These are phyloP conservation scores for Ceriagrion tenellum DNA, from an alignment of 2,888 invertebrate genomes.

Conservation along the genomic window DNA sequence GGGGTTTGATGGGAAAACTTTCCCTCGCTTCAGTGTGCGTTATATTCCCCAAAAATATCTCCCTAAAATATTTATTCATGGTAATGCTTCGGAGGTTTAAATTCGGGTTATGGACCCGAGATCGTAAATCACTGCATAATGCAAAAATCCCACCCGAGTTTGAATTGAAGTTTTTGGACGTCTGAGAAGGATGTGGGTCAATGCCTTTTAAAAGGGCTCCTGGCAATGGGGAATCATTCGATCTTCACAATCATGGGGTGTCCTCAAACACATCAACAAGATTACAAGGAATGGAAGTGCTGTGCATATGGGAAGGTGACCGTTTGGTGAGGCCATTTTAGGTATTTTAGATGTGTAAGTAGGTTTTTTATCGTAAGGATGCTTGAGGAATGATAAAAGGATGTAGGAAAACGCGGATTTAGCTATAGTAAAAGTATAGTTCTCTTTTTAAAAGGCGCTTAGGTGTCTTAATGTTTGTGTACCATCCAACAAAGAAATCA, in stretches of 20 bases:
- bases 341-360: too few relatives aligned
- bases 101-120: conserved; percentile 2
- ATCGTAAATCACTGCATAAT: conserved; percentile 13
- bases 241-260: background rate
- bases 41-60: background rate
- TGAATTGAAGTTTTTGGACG: background rate
- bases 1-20: background rate
- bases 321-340: too few relatives aligned
- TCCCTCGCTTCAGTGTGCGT: background rate
- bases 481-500: too few relatives aligned
- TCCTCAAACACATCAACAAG: background rate
- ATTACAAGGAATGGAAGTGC: background rate
- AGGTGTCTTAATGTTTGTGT: too few relatives aligned
- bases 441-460: too few relatives aligned
- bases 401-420: too few relatives aligned
- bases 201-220: background rate
- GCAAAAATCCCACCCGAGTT: background rate
- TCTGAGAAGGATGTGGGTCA: background rate
- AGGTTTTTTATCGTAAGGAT: too few relatives aligned
- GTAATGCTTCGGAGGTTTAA: background rate
- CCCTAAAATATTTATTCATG: conserved; percentile 27
- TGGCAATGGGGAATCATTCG: background rate
- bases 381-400: too few relatives aligned
- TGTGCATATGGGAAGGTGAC: too few relatives aligned
- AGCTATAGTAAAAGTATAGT: too few relatives aligned